Percentiles rank a stretch among this genome's conserved stretches.
phyloP scores from a whole-genome alignment of 1,140 invertebrate species.

The Zaprionus taronus region DNA sequence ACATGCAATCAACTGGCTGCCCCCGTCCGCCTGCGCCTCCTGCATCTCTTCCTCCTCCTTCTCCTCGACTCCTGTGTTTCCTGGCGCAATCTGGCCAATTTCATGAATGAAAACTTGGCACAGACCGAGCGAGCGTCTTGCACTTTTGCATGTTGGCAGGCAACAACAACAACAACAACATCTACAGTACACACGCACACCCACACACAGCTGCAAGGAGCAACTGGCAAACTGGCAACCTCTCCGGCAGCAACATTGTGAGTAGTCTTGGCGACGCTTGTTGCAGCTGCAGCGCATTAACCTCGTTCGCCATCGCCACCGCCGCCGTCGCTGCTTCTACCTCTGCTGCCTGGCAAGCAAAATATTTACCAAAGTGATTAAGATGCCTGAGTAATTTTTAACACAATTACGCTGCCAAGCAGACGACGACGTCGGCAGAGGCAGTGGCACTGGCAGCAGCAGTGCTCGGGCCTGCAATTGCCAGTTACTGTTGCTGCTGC shows the following conservation, averaged over 20 bases:
- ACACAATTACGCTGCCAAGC: conserved; percentile 83
- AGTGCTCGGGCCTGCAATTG: conserved; percentile 23
- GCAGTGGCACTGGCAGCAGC: conserved; percentile 27
- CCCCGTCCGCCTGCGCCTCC: not conserved
- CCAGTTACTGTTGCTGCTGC: conserved; percentile 26
- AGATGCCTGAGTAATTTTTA: conserved; percentile 83
- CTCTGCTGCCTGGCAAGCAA: conserved; percentile 62
- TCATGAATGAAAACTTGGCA: conserved; percentile 78
- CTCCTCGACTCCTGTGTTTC: not conserved
- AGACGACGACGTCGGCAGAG: conserved; percentile 66
- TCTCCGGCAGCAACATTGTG: conserved; percentile 32
- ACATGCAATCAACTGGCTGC: conserved; percentile 74
- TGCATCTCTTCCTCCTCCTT: not conserved
- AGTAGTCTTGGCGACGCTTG: conserved; percentile 47
- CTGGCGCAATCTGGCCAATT: conserved; percentile 68
- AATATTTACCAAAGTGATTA: conserved; percentile 83
- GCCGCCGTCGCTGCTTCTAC: conserved; percentile 40
- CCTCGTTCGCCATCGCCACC: conserved; percentile 59
- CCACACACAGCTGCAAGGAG: conserved; percentile 53
- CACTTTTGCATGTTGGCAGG: conserved; percentile 69
- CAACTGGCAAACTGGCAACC: conserved; percentile 42
- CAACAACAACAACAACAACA: conserved; percentile 11
- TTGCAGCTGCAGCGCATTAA: conserved; percentile 80
- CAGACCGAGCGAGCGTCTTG: conserved; percentile 43
- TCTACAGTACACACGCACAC: conserved; percentile 66